Conservation (phyloP, 2,888 invertebrate genomes). For the Notodonta ziczac region DNA sequence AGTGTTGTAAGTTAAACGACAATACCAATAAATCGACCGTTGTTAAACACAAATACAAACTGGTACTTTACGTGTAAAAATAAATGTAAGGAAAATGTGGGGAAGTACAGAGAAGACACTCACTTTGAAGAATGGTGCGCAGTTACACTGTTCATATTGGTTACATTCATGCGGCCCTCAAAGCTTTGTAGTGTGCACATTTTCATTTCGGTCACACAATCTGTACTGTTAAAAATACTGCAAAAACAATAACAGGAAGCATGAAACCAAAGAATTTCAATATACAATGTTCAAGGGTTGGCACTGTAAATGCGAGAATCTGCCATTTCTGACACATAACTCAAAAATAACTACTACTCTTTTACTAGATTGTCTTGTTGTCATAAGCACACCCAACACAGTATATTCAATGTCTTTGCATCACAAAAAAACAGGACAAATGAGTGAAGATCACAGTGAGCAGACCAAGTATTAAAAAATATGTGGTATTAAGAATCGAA, state of each 20-base stretch:
- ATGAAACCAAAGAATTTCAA: slow-evolving; percentile 48
- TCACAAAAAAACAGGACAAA: slow-evolving; percentile 27
- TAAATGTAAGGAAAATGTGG: slow-evolving; percentile 22
- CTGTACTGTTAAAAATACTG: slow-evolving; percentile 84
- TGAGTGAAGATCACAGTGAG: slow-evolving; percentile 23
- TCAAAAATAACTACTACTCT: background rate
- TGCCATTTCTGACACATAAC: background rate
- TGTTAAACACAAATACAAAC: background rate
- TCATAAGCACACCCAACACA: slow-evolving; percentile 13
- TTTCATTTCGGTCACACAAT: slow-evolving; percentile 77
- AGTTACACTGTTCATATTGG: slow-evolving; percentile 76
- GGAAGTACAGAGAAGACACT: slow-evolving; percentile 51
- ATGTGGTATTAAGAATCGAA: slow-evolving; percentile 22
- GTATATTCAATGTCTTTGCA: slow-evolving; percentile 33
- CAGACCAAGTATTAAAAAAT: slow-evolving; percentile 20
- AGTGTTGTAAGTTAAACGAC: no score
- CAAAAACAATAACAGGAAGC: slow-evolving; percentile 79
- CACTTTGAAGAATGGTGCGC: slow-evolving; percentile 77
- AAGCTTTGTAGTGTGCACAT: slow-evolving; percentile 77
- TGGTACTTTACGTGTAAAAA: slow-evolving; percentile 4
- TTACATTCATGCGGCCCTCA: slow-evolving; percentile 81
- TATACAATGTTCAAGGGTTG: slow-evolving; percentile 14
- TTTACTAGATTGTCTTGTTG: background rate
- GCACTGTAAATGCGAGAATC: background rate
- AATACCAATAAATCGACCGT: background rate